Conservation (phyloP, 23 tunicate species). For the Ascidia mentula region DNA sequence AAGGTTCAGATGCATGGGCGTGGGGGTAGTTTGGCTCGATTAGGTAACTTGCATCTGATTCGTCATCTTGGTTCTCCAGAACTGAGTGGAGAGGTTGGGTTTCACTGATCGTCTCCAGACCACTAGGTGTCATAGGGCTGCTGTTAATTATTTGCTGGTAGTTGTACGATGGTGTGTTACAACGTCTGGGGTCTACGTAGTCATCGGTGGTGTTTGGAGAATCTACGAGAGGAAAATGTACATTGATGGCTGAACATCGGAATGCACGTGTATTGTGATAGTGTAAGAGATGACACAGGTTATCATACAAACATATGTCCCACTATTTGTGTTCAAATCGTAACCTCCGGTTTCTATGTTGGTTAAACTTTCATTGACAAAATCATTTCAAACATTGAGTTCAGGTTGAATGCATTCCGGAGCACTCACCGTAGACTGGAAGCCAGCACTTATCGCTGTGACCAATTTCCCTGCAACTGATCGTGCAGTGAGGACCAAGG, state of each 20-base stretch:
- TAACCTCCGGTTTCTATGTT: no score
- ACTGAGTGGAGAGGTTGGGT: slow-evolving; percentile 86
- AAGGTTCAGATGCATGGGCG: neutral
- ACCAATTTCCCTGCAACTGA: slow-evolving; percentile 53
- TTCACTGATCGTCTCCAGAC: slow-evolving; percentile 84
- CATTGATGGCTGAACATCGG: no score
- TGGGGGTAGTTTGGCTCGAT: slow-evolving; percentile 6
- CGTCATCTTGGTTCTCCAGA: neutral
- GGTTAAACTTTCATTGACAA: no score
- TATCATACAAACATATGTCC: no score
- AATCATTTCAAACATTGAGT: no score
- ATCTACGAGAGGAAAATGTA: neutral
- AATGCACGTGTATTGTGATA: no score
- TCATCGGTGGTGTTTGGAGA: slow-evolving; percentile 10
- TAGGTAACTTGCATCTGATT: neutral
- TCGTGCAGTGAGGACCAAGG: slow-evolving; percentile 66
- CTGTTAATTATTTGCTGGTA: neutral
- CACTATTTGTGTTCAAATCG: no score
- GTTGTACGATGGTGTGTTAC: slow-evolving; percentile 3
- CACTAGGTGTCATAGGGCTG: slow-evolving; percentile 16
- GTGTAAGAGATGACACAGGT: no score
- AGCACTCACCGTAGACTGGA: slow-evolving; percentile 37
- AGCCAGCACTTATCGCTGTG: slow-evolving; percentile 89
- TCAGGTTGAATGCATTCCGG: no score
- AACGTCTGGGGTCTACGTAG: neutral